phyloP scores from a whole-genome alignment of 2,888 invertebrate genomes.

The Phyto melanocephala region DNA sequence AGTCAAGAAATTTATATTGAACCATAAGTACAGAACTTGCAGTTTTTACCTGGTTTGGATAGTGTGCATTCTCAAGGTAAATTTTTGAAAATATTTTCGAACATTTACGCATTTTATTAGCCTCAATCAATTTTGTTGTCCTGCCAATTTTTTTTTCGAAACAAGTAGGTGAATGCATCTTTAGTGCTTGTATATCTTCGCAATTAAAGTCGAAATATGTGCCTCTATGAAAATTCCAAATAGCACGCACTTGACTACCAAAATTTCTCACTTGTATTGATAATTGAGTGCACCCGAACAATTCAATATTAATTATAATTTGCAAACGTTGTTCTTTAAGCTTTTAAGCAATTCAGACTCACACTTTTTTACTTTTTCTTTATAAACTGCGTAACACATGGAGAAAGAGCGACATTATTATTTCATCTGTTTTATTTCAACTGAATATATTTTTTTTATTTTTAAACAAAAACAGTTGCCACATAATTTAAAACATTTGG shows the following conservation, averaged over 20 bases:
- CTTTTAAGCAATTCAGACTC: constrained; percentile 27
- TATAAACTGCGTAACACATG: constrained; percentile 24
- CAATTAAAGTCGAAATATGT: no score
- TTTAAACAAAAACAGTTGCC: constrained; percentile 50
- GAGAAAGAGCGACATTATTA: not conserved
- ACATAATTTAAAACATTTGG: constrained; percentile 61
- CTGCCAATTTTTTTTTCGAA: no score
- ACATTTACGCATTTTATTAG: no score
- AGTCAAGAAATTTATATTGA: no score
- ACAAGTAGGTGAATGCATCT: no score
- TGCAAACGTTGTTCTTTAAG: constrained; percentile 43
- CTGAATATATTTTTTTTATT: not conserved
- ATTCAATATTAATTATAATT: constrained; percentile 52
- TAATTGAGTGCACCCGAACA: constrained; percentile 18
- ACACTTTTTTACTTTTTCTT: not conserved
- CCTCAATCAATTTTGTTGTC: no score
- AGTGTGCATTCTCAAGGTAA: no score
- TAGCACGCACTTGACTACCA: not conserved
- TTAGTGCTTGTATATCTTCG: no score
- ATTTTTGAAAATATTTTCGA: no score
- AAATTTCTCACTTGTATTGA: not conserved
- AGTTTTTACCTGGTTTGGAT: no score
- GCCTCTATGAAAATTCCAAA: not conserved
- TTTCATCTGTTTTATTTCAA: not conserved
- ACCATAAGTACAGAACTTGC: no score